These are phyloP conservation scores for Hydriomena furcata DNA, from an alignment of 2,888 invertebrate species.

Conservation along the genomic window DNA sequence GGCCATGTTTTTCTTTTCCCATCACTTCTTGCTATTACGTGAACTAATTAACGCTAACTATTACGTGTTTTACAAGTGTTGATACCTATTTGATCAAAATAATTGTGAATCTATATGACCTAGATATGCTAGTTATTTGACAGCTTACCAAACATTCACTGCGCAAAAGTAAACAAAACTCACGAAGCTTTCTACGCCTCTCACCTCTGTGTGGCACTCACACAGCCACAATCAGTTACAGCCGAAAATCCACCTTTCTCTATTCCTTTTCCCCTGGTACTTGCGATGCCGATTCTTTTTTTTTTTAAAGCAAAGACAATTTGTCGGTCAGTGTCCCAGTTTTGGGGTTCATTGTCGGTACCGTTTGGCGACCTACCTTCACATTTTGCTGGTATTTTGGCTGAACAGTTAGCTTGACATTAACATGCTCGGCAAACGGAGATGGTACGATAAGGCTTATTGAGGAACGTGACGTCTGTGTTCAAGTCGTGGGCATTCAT, in stretches of 20 bases:
- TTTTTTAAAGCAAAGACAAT: slow-evolving; percentile 61
- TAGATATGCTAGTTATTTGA: slow-evolving; percentile 47
- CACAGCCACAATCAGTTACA: slow-evolving; percentile 26
- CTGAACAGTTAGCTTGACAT: slow-evolving; percentile 77
- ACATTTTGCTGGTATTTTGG: slow-evolving; percentile 72
- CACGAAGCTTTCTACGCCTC: slow-evolving; percentile 63
- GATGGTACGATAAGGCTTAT: slow-evolving; percentile 63
- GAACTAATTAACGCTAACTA: no score
- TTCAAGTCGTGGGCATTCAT: slow-evolving; percentile 6
- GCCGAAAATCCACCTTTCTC: slow-evolving; percentile 66
- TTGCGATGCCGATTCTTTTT: slow-evolving; percentile 56
- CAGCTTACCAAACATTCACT: slow-evolving; percentile 50
- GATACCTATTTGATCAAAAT: no score
- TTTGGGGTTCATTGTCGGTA: slow-evolving; percentile 68
- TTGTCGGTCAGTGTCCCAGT: slow-evolving; percentile 68
- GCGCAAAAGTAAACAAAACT: slow-evolving; percentile 55
- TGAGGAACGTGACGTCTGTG: slow-evolving; percentile 38
- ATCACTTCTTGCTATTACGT: no score
- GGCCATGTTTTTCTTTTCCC: no score
- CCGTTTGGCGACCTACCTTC: slow-evolving; percentile 81
- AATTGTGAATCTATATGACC: no score
- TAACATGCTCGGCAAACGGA: slow-evolving; percentile 70
- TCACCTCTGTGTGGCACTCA: slow-evolving; percentile 44
- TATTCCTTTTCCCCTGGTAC: slow-evolving; percentile 74
- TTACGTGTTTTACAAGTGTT: no score